Evolutionary conservation across 2,888 invertebrate genomes (phyloP).

Genomic region (Keiferia lycopersicella): DNA sequence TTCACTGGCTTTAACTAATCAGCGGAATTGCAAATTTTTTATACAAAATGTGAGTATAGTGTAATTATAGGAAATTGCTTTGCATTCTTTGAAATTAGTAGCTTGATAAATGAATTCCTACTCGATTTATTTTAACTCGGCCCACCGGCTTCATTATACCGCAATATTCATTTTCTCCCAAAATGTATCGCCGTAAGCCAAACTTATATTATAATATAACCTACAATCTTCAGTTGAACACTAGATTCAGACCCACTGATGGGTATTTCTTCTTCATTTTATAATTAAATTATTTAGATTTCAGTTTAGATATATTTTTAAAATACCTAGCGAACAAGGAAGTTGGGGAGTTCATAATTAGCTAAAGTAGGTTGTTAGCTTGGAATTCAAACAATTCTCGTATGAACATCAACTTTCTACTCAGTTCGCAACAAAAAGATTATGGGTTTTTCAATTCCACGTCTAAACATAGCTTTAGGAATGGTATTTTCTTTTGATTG

Average conservation of each 20-base stretch:
- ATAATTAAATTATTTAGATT: no score
- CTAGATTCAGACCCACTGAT: no score
- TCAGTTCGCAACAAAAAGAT: not conserved
- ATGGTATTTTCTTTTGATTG: not conserved
- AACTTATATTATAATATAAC: no score
- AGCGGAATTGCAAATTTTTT: not conserved
- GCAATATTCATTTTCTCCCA: no score
- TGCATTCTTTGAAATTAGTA: no score
- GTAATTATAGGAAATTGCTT: not conserved
- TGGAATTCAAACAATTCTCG: not conserved
- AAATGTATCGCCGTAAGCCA: no score
- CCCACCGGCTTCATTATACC: no score
- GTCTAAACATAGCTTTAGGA: not conserved
- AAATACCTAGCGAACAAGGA: not conserved
- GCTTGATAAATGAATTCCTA: no score
- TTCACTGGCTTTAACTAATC: conserved; percentile 15
- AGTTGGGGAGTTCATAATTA: not conserved
- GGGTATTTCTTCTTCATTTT: no score
- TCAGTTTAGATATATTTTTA: no score
- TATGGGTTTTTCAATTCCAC: not conserved
- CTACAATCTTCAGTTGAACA: no score
- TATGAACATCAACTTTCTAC: not conserved
- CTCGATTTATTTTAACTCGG: no score
- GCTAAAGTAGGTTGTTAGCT: not conserved
- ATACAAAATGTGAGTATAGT: not conserved